Base-by-base conservation (phyloP, 2,888 invertebrate species). In the Chrysodeixis includens region DNA sequence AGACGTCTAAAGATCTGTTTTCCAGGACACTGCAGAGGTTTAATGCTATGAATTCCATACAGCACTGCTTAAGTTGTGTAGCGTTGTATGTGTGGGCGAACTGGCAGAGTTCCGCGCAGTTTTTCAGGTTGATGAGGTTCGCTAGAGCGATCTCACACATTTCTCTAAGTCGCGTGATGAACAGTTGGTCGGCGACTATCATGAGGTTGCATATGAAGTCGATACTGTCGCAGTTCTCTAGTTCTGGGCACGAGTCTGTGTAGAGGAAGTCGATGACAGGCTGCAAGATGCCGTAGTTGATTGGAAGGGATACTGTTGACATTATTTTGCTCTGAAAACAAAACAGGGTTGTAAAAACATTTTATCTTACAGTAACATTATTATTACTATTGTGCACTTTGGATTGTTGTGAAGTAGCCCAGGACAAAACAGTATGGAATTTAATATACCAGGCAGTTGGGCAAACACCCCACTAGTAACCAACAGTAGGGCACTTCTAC, bases 11-110 rank as follows among this genome's bases (percentile, higher is more conserved):
- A 32, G 95, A 92, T 82, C 96, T 96, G 75, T 96, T 96, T 88
- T 97, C 97, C 7, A 98, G 90, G 12, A 98, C 91, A 18, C 97
- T 95, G 6, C 97, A 93, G 52, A 98, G 88, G 90, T 98, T 98
- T 56, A 97, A 93, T 6, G 96, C 96, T 66, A 98, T 97, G 83
- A 97, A 98, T 82, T 97, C 97, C 95, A 97, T 96, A 86, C 97
- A 97, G 68, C 96, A 96, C 14, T 92, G 91, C 89, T 97, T 97
- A 14, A 98, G 92, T 75, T 97, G 96, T 0, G 91, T 86, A 6
- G 98, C 97, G 86, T 98, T 98, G 91, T 98, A 98, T 10, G 96
- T 95, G 72, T 96, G 95, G 0, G 98, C 96, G 83, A 98, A 96
- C 81, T 97, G 97, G 63, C 98, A 92, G 67, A 98, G 93, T 80